Percentiles rank a stretch among this genome's conserved stretches.
Conservation (phyloP, 2,797 vertebrate genomes). For the Cossypha niveicapilla region DNA sequence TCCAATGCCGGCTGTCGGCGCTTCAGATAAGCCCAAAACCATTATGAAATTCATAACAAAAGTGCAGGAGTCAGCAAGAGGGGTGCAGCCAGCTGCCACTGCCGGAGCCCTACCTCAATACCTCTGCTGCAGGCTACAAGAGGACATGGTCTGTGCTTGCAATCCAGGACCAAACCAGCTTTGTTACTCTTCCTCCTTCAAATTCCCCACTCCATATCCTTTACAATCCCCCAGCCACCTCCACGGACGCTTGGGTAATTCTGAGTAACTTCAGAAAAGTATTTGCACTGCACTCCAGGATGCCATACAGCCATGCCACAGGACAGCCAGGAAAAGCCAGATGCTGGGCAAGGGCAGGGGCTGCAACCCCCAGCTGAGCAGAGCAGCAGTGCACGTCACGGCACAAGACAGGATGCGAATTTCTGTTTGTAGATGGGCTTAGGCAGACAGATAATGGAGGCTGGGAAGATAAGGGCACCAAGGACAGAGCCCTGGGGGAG, state of each 20-base stretch:
- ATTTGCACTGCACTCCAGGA: rapidly evolving
- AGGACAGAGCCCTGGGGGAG: background rate
- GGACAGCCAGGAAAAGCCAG: background rate
- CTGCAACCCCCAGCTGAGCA: rapidly evolving
- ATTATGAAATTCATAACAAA: background rate
- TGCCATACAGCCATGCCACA: background rate
- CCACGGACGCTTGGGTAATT: background rate
- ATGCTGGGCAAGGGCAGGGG: rapidly evolving
- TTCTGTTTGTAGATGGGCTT: background rate
- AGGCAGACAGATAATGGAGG: background rate
- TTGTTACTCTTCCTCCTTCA: background rate
- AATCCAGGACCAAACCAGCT: background rate
- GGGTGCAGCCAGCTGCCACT: background rate
- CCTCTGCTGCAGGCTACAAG: background rate
- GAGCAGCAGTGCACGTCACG: rapidly evolving
- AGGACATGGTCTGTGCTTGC: background rate
- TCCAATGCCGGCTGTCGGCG: background rate
- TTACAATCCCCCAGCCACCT: background rate
- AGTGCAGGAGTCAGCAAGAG: slow-evolving; percentile 21
- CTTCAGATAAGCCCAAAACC: slow-evolving; percentile 16
- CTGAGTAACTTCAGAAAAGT: background rate
- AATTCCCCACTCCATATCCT: background rate
- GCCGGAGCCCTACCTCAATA: background rate
- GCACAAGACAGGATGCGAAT: background rate
- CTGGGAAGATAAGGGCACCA: background rate